Percentiles rank a stretch among this genome's conserved stretches.
These are phyloP conservation scores for Hyles lineata DNA, from an alignment of 2,888 invertebrate genomes.

Conservation along the genomic window DNA sequence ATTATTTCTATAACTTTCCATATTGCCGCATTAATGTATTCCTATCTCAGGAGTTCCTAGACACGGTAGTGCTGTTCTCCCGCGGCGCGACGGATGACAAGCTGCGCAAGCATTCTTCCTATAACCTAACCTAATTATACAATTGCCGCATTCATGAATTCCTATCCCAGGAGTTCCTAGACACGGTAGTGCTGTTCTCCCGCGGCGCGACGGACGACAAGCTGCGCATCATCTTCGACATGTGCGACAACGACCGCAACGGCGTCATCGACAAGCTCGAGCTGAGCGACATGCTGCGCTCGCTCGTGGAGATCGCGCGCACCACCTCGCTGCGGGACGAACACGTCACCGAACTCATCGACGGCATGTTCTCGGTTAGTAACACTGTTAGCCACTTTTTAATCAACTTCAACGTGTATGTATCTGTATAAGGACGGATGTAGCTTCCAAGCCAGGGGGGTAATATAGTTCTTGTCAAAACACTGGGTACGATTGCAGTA, in stretches of 20 bases:
- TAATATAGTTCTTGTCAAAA: too few relatives aligned
- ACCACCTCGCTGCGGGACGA: slow-evolving; percentile 95
- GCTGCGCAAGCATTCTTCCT: slow-evolving; percentile 87
- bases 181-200: slow-evolving; percentile 96
- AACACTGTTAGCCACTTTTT: too few relatives aligned
- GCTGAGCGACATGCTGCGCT: slow-evolving; percentile 96
- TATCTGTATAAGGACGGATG: too few relatives aligned
- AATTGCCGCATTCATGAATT: not conserved
- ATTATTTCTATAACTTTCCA: too few relatives aligned
- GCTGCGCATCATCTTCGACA: slow-evolving; percentile 96
- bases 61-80: slow-evolving; percentile 96
- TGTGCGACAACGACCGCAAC: slow-evolving; percentile 98
- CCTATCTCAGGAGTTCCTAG: slow-evolving; percentile 92
- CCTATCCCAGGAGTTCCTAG: slow-evolving; percentile 92
- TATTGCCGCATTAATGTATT: not conserved
- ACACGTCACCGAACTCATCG: slow-evolving; percentile 95
- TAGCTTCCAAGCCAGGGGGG: too few relatives aligned
- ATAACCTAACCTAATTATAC: too few relatives aligned
- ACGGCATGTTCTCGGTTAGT: slow-evolving; percentile 95
- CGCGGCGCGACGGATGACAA: slow-evolving; percentile 97
- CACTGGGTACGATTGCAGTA: too few relatives aligned
- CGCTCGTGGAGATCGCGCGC: slow-evolving; percentile 95
- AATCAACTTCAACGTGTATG: too few relatives aligned
- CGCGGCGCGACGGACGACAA: slow-evolving; percentile 97
- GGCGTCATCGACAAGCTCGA: slow-evolving; percentile 97